Evolutionary conservation across 2,113 vertebrate species (phyloP).

Genomic region (Mus pahari): DNA sequence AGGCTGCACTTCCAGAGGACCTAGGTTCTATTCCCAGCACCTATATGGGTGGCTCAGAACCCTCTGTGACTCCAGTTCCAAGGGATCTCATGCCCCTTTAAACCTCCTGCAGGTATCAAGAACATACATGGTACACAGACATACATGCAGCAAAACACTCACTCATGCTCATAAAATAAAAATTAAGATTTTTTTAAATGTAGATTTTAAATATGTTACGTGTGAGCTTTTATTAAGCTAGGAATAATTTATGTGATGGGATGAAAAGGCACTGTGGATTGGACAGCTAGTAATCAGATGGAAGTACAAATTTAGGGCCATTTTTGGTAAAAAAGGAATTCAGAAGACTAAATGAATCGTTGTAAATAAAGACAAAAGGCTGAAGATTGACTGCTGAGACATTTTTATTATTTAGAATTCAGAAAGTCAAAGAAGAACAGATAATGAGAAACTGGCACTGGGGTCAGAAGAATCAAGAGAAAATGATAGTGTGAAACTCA

Average conservation of each 20-base stretch:
- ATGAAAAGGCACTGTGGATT: background rate
- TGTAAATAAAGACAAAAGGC: background rate
- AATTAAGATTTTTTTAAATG: background rate
- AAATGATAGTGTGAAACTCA: background rate
- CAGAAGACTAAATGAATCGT: background rate
- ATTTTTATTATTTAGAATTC: background rate
- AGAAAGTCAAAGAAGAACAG: background rate
- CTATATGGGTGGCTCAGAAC: background rate
- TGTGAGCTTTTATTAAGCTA: background rate
- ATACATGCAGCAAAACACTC: background rate
- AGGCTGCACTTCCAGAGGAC: background rate
- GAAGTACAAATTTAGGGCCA: background rate
- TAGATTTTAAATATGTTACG: background rate
- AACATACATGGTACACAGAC: background rate
- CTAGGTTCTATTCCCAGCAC: background rate
- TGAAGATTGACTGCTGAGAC: background rate
- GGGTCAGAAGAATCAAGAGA: constrained; percentile 8
- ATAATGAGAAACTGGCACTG: background rate
- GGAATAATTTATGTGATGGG: background rate
- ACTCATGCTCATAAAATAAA: background rate
- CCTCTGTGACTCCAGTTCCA: background rate
- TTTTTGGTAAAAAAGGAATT: background rate
- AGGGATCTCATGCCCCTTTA: background rate
- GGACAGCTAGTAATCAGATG: background rate
- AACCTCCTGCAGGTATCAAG: background rate